A percentile compares a stretch with the other conserved stretches of the same genome.
Evolutionary conservation across 2,113 vertebrate genomes (phyloP).

Genomic region (Lepus europaeus): DNA sequence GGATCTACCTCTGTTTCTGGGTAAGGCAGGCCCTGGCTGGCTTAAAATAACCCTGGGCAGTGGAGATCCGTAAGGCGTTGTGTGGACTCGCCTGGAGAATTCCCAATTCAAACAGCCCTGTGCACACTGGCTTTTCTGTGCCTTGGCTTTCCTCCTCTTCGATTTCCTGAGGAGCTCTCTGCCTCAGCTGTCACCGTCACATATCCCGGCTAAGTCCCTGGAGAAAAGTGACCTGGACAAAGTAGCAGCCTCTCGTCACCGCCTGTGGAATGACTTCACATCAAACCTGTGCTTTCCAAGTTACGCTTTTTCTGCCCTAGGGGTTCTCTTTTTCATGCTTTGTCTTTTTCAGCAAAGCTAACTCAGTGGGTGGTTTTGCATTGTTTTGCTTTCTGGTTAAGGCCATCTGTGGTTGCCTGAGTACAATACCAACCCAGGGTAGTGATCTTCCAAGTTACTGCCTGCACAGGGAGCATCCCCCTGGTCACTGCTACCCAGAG

Average conservation of each 20-base stretch:
- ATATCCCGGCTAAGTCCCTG: not conserved
- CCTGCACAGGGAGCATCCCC: not conserved
- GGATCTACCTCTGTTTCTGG: not conserved
- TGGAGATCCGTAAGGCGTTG: accelerated
- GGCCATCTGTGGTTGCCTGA: not conserved
- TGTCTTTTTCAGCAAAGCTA: not conserved
- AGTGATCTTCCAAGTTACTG: not conserved
- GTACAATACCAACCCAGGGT: not conserved
- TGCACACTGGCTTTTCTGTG: not conserved
- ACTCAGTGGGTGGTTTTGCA: not conserved
- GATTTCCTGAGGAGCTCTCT: not conserved
- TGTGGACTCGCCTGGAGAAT: not conserved
- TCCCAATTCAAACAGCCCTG: not conserved
- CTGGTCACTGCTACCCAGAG: not conserved
- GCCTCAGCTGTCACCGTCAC: not conserved
- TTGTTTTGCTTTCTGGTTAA: not conserved
- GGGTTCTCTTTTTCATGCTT: not conserved
- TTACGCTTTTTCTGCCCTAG: not conserved
- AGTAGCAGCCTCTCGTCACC: not conserved
- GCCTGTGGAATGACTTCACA: not conserved
- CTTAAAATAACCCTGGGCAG: not conserved
- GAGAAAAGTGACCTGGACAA: not conserved
- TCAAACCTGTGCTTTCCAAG: not conserved
- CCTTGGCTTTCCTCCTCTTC: not conserved
- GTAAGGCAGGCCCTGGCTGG: not conserved